phyloP scores from a whole-genome alignment of 2,888 invertebrate genomes.

The Gasteruption jaculator region DNA sequence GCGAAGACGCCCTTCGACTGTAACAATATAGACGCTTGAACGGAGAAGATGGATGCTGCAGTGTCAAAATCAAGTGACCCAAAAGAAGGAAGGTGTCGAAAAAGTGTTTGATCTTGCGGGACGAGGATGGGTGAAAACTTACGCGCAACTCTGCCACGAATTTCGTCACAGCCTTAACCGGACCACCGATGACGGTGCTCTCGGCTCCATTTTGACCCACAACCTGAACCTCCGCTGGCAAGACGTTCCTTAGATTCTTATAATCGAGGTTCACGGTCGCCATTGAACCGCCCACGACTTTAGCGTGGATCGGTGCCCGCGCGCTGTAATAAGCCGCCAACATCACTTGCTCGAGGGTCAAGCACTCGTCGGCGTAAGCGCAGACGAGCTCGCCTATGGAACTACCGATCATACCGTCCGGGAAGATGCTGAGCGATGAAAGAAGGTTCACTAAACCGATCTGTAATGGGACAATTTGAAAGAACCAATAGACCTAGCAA shows the following conservation, averaged over 20 bases:
- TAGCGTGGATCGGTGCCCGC: constrained; percentile 48
- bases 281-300: constrained; percentile 52
- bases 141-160: constrained; percentile 58
- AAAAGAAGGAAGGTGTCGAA: neutral
- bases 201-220: constrained; percentile 78
- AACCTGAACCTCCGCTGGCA: constrained; percentile 65
- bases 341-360: constrained; percentile 60
- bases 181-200: constrained; percentile 76
- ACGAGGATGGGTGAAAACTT: too few relatives aligned
- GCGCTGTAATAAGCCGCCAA: constrained; percentile 60
- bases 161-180: constrained; percentile 58
- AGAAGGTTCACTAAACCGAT: constrained; percentile 62
- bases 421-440: constrained; percentile 54
- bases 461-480: constrained; percentile 35
- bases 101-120: too few relatives aligned
- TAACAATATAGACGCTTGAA: neutral
- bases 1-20: constrained; percentile 14
- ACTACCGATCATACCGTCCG: constrained; percentile 76
- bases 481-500: constrained; percentile 70
- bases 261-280: constrained; percentile 54
- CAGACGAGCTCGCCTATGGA: constrained; percentile 90
- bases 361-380: constrained; percentile 62
- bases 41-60: neutral
- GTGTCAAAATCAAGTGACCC: neutral
- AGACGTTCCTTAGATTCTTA: constrained; percentile 25